A percentile compares a stretch with the other conserved stretches of the same genome.
phyloP scores from a whole-genome alignment of 35 echinoderm and acorn worm species.

The Hemicentrotus pulcherrimus region DNA sequence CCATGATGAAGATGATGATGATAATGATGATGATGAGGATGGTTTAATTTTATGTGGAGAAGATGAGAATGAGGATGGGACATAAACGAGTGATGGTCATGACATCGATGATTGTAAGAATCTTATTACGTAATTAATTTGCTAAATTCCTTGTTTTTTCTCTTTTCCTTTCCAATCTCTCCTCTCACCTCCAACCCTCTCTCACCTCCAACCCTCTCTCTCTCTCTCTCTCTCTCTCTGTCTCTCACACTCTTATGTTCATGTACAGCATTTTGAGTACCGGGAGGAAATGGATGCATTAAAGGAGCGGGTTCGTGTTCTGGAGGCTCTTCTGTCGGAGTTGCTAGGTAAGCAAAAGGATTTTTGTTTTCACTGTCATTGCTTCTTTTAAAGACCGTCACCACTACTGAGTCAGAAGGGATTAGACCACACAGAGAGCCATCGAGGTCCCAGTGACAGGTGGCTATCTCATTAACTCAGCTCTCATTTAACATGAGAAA shows the following conservation, averaged over 20 bases:
- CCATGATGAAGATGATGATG: neutral
- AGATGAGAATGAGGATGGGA: constrained; percentile 7
- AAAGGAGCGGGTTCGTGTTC: constrained; percentile 28
- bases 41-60: neutral
- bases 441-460: too few species aligned
- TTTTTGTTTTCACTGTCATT: too few species aligned
- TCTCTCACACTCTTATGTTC: too few species aligned
- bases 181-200: neutral
- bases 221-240: neutral
- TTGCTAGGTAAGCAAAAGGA: constrained; percentile 1
- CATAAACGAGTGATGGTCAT: neutral
- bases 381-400: neutral
- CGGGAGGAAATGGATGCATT: neutral
- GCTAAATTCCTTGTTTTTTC: neutral
- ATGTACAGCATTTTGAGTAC: constrained; percentile 23
- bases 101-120: neutral
- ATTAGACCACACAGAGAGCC: too few species aligned
- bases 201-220: neutral
- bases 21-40: neutral
- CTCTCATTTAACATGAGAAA: too few species aligned
- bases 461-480: too few species aligned
- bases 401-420: too few species aligned
- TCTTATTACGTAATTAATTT: neutral
- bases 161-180: neutral
- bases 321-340: constrained; percentile 4